phyloP scores from a whole-genome alignment of 2,888 invertebrate genomes.

The Drosophila acutilabella region DNA sequence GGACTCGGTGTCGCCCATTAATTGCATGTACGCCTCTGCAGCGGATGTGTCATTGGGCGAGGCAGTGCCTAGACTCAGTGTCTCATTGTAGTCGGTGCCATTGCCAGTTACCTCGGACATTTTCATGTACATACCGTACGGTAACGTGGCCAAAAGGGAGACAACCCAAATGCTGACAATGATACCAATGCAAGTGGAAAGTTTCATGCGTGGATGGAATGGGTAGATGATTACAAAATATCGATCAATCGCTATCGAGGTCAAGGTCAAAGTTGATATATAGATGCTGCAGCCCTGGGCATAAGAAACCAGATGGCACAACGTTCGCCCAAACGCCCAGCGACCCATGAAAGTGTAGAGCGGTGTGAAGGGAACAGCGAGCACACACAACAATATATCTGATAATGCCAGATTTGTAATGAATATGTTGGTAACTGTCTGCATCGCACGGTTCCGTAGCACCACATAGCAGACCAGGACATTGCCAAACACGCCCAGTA shows the following conservation, averaged over 20 bases:
- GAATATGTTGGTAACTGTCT: slow-evolving; percentile 98
- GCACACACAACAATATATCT: slow-evolving; percentile 95
- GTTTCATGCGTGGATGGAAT: slow-evolving; percentile 96
- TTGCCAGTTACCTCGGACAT: slow-evolving; percentile 80
- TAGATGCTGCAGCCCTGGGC: slow-evolving; percentile 98
- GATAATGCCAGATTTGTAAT: slow-evolving; percentile 98
- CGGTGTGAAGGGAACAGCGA: slow-evolving; percentile 98
- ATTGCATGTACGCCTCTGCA: slow-evolving; percentile 74
- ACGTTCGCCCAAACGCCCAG: slow-evolving; percentile 96
- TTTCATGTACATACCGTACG: slow-evolving; percentile 88
- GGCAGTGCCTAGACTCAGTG: slow-evolving; percentile 10
- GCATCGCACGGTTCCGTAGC: slow-evolving; percentile 96
- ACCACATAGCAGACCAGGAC: slow-evolving; percentile 97
- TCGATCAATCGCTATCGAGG: slow-evolving; percentile 98
- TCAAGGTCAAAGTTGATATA: slow-evolving; percentile 98
- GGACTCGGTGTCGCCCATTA: slow-evolving; percentile 44
- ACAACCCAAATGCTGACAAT: slow-evolving; percentile 96
- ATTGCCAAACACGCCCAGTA: slow-evolving; percentile 95
- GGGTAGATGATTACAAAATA: slow-evolving; percentile 99
- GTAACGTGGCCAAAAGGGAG: slow-evolving; percentile 93
- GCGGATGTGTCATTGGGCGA: slow-evolving; percentile 55
- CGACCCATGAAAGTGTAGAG: slow-evolving; percentile 95
- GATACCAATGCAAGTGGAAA: slow-evolving; percentile 93
- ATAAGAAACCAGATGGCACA: slow-evolving; percentile 96
- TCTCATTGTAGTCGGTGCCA: slow-evolving; percentile 28